These are phyloP conservation scores for Vanacampus margaritifer DNA, from an alignment of 2,113 vertebrate species.

Conservation along the genomic window DNA sequence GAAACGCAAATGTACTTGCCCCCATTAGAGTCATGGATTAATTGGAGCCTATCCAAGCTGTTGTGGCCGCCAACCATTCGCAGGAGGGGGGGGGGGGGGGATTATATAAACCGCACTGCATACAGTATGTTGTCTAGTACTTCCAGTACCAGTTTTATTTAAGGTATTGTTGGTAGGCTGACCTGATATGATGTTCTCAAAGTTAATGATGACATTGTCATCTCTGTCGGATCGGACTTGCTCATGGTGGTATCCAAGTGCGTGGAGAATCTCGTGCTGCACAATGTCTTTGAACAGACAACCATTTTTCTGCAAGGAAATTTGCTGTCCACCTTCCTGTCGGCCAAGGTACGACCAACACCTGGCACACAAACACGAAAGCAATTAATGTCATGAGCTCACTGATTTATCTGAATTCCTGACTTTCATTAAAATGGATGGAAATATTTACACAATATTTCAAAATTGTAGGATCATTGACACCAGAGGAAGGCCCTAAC, in stretches of 20 bases:
- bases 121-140: neutral
- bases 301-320: slow-evolving; percentile 34
- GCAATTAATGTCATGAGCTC: neutral
- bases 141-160: neutral
- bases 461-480: no score
- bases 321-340: neutral
- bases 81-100: no score
- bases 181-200: slow-evolving; percentile 47
- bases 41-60: no score
- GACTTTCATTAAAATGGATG: neutral
- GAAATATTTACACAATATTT: no score
- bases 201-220: slow-evolving; percentile 30
- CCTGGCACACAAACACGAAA: slow-evolving; percentile 35
- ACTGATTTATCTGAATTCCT: neutral
- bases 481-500: no score
- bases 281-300: slow-evolving; percentile 31
- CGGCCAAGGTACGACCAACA: slow-evolving; percentile 64
- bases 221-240: slow-evolving; percentile 64
- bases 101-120: no score
- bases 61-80: no score
- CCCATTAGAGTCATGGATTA: no score
- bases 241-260: slow-evolving; percentile 68
- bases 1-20: no score
- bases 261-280: slow-evolving; percentile 66
- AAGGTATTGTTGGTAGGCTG: neutral